phyloP scores from a whole-genome alignment of 2,797 vertebrate genomes.

The Oceanodroma leucorhoa region DNA sequence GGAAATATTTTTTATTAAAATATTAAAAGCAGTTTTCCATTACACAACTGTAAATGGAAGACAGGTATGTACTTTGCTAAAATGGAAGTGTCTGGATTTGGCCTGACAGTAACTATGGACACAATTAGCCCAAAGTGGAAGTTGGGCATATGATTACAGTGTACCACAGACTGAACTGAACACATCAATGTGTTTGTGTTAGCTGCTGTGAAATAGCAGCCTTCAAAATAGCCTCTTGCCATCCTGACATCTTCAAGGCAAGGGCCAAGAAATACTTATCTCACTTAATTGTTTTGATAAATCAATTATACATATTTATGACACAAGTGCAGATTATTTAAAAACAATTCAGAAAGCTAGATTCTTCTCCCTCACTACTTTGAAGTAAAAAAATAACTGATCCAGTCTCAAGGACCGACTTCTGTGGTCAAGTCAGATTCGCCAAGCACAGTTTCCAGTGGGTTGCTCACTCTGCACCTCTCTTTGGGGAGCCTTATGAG shows the following conservation, averaged over 20 bases:
- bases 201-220: background rate
- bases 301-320: background rate
- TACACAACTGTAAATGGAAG: background rate
- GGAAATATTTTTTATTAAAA: background rate
- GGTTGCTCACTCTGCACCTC: background rate
- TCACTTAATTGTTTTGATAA: background rate
- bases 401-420: background rate
- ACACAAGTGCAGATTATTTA: background rate
- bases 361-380: background rate
- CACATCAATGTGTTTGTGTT: background rate
- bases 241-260: background rate
- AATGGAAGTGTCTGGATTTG: background rate
- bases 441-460: background rate
- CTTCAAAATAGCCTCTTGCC: background rate
- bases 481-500: background rate
- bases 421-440: background rate
- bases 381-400: background rate
- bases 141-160: background rate
- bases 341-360: background rate
- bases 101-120: background rate
- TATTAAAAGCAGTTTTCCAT: background rate
- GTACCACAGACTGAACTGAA: background rate
- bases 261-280: background rate
- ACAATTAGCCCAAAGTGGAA: background rate
- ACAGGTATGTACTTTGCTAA: background rate